Evolutionary conservation across 2,113 vertebrate species (phyloP), one percentile per base, ranked within the genome.

Genomic region (Petrocephalus microphthalmus): DNA sequence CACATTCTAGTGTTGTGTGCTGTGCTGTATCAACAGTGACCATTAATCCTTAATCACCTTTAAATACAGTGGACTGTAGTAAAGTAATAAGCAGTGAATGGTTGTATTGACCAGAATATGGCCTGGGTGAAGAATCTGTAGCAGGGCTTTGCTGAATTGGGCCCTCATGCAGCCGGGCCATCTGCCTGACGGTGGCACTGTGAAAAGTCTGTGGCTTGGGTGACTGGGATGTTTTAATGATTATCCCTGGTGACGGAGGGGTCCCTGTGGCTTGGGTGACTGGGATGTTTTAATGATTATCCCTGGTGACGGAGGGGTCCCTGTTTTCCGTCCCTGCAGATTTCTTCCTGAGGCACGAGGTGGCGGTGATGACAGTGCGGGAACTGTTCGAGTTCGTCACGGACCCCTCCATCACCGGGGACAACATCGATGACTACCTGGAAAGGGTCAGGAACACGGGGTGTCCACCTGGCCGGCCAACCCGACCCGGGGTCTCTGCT

Each of bases 361-460:
- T 99, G 11, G 97, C 98, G 0, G 97, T 97, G 88, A 99, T 99
- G 98, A 99, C 98, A 0, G 95, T 99, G 87, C 94, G 96, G 83
- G 98, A 99, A 88, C 95, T 99, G 87, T 99, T 99, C 91, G 97
- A 98, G 90, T 99, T 99, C 87, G 92, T 99, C 92, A 99, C 97
- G 0, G 98, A 99, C 90, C 96, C 95, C 1, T 98, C 97, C 0
- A 95, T 99, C 90, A 98, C 96, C 42, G 89, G 10, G 0, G 91
- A 95, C 88, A 98, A 99, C 93, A 93, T 98, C n/a, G 97, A 98
- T 53, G 95, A 94, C 7, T 99, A 99, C 88, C 93, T 99, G 37
- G 92, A 96, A 20, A 97, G 97, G 97, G 98, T 98, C 56, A 93
- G 49, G 47, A 5, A 5, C 49, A 78, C 6, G 0, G 8, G 7